Conservation (phyloP, 2,888 invertebrate species). For the Steinernema carpocapsae region DNA sequence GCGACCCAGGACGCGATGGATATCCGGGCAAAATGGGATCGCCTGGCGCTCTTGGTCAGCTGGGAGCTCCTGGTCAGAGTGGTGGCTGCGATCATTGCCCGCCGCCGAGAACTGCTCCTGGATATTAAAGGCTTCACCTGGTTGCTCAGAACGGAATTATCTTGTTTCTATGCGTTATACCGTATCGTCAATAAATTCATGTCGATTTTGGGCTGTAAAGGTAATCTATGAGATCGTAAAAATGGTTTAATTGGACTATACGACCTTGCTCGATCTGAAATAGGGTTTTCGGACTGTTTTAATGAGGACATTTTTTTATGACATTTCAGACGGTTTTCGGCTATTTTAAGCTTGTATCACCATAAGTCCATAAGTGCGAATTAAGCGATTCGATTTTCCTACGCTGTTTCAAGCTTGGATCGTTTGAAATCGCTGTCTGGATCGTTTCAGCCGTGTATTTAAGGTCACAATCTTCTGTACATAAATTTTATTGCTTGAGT, state of each 20-base stretch:
- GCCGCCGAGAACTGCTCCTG: slow-evolving; percentile 38
- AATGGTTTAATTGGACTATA: neutral
- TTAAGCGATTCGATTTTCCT: no score
- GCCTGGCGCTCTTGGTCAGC: slow-evolving; percentile 26
- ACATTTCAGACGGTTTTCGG: no score
- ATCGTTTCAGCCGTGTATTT: no score
- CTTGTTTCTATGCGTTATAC: neutral
- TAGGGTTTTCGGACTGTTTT: no score
- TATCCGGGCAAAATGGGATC: slow-evolving; percentile 34
- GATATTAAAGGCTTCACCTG: slow-evolving; percentile 21
- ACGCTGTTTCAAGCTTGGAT: no score
- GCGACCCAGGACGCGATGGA: slow-evolving; percentile 37
- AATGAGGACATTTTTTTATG: no score
- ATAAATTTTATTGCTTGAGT: neutral
- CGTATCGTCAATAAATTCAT: neutral
- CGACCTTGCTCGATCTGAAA: no score
- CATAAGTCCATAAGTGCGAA: no score
- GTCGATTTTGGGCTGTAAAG: neutral
- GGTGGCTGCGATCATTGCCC: slow-evolving; percentile 40
- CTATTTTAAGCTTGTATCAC: no score
- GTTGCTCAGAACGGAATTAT: slow-evolving; percentile 20
- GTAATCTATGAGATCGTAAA: no score
- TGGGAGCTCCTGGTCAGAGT: slow-evolving; percentile 33
- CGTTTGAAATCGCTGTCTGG: no score
- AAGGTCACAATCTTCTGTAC: no score